These are phyloP conservation scores for Engraulis encrasicolus DNA, from an alignment of 2,113 vertebrate genomes.

Conservation along the genomic window DNA sequence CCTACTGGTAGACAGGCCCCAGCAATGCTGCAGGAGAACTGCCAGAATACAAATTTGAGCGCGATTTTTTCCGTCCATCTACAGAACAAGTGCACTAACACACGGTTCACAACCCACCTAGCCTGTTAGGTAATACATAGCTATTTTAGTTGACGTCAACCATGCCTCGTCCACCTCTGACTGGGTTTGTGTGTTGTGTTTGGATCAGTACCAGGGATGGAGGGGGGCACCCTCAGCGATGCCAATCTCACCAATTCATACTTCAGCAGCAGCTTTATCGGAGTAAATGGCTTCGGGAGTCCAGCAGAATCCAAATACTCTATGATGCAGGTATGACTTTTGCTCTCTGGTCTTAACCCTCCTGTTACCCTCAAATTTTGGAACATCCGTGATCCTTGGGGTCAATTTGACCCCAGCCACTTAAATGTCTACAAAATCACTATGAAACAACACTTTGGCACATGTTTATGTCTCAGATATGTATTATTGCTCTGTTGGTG, in stretches of 20 bases:
- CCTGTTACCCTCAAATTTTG: too few relatives aligned
- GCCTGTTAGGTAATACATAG: background rate
- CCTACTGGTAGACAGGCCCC: background rate
- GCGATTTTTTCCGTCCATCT: background rate
- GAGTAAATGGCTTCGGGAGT: slow-evolving; percentile 98
- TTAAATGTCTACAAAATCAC: too few relatives aligned
- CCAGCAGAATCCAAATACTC: slow-evolving; percentile 95
- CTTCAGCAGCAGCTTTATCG: slow-evolving; percentile 99
- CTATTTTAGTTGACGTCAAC: background rate
- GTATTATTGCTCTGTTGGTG: too few relatives aligned
- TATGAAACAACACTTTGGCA: too few relatives aligned
- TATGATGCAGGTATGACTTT: slow-evolving; percentile 91
- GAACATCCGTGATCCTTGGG: too few relatives aligned
- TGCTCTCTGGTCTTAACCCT: background rate
- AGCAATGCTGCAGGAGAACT: background rate
- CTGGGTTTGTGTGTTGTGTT: slow-evolving; percentile 30
- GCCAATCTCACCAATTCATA: slow-evolving; percentile 95
- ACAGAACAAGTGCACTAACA: background rate
- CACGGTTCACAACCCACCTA: background rate
- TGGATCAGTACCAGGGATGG: slow-evolving; percentile 89
- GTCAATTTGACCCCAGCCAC: too few relatives aligned
- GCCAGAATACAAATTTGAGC: background rate
- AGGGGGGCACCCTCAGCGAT: slow-evolving; percentile 87
- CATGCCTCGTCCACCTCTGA: background rate
- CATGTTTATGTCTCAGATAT: too few relatives aligned